Percentiles rank a stretch among this genome's conserved stretches.
Conservation (phyloP, 2,113 vertebrate genomes). For the Phyllostomus discolor region DNA sequence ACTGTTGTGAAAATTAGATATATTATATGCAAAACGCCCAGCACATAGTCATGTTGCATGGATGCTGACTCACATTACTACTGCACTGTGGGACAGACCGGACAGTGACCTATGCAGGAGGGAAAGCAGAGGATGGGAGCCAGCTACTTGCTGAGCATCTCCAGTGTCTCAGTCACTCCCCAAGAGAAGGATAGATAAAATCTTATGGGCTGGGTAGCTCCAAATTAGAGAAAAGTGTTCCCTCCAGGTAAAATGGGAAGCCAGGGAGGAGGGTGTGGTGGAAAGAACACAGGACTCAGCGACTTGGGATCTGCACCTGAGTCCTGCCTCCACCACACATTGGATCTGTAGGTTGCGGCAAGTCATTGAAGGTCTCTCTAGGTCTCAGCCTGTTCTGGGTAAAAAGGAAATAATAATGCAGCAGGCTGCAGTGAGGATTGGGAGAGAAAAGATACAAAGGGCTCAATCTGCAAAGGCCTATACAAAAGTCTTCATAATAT, state of each 20-base stretch:
- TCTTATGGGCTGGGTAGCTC: background rate
- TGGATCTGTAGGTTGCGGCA: background rate
- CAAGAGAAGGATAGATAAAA: background rate
- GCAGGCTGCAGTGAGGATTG: background rate
- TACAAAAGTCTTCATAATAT: background rate
- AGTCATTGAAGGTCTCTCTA: background rate
- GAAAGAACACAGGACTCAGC: background rate
- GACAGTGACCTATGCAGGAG: background rate
- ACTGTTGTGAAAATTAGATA: background rate
- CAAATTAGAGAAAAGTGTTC: slow-evolving; percentile 27
- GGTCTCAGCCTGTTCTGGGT: background rate
- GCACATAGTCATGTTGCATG: background rate
- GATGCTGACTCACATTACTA: background rate
- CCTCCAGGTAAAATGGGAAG: background rate
- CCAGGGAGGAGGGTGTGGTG: background rate
- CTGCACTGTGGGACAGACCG: background rate
- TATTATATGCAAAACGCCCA: background rate
- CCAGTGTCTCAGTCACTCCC: background rate
- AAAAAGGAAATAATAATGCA: background rate
- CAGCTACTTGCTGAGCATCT: background rate
- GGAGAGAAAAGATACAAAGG: background rate
- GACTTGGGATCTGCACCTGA: background rate
- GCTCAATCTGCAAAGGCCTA: background rate
- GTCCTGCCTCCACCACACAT: background rate
- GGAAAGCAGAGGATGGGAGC: background rate